Percentiles rank a stretch among this genome's conserved stretches.
Conservation (phyloP, 2,888 invertebrate species). For the Aphelenchoides bicaudatus region DNA sequence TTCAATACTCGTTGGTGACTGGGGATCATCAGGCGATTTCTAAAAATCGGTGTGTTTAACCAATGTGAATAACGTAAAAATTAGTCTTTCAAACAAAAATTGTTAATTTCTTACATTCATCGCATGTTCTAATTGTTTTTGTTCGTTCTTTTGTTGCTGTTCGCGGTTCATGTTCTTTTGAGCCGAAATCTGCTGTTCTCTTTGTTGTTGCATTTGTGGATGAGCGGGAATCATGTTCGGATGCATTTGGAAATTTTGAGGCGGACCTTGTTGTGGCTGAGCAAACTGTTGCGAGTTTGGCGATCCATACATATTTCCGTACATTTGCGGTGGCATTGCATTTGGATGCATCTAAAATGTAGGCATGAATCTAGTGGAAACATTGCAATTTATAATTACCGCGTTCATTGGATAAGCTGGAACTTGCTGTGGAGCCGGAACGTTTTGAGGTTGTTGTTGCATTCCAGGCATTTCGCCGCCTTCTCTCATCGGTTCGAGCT, state of each 20-base stretch:
- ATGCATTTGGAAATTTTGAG: conserved; percentile 2
- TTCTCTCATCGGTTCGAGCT: conserved; percentile 25
- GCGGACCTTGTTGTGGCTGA: background rate
- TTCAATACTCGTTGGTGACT: background rate
- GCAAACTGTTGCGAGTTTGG: background rate
- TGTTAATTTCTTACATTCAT: too few species aligned
- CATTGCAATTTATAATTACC: too few species aligned
- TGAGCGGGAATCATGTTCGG: background rate
- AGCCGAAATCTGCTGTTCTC: too few species aligned
- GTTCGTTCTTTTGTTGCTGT: conserved; percentile 13
- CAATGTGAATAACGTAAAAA: too few species aligned
- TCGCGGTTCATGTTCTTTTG: conserved; percentile 11
- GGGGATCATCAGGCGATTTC: background rate
- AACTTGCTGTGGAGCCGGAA: too few species aligned
- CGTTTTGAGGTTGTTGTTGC: too few species aligned
- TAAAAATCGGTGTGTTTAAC: too few species aligned
- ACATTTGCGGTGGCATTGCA: too few species aligned
- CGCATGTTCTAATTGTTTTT: conserved; percentile 6
- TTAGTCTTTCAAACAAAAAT: too few species aligned
- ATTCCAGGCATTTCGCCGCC: conserved; percentile 22
- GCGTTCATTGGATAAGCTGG: too few species aligned
- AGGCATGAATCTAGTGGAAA: too few species aligned
- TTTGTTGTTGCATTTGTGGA: conserved; percentile 2
- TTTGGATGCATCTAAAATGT: too few species aligned
- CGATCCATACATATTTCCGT: background rate